Evolutionary conservation across 1,140 invertebrate species (phyloP).

Genomic region (Ceratosolen solmsi): DNA sequence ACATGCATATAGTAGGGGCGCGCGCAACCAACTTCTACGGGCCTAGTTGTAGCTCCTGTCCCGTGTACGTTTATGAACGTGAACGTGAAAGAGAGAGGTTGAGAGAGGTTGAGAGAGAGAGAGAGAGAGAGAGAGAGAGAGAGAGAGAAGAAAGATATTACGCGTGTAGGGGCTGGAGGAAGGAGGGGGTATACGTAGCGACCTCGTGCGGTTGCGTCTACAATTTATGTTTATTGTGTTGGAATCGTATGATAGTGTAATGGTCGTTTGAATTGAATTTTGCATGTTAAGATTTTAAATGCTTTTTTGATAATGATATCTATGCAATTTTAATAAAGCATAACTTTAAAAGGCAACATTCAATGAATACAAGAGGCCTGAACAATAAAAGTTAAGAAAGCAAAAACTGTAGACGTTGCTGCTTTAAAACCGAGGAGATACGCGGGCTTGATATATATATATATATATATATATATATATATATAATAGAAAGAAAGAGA

Average conservation of each 20-base stretch:
- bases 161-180: neutral
- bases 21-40: neutral
- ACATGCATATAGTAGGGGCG: neutral
- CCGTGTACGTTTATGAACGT: neutral
- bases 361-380: too few species aligned
- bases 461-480: neutral
- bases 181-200: neutral
- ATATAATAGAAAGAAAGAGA: neutral
- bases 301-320: neutral
- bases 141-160: neutral
- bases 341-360: too few species aligned
- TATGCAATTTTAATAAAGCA: neutral
- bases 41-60: neutral
- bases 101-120: slow-evolving; percentile 8
- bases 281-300: neutral
- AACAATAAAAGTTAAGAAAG: too few species aligned
- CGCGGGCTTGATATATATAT: neutral
- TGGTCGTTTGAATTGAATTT: neutral
- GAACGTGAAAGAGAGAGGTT: neutral
- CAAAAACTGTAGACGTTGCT: neutral
- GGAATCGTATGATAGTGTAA: neutral
- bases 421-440: neutral
- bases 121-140: neutral
- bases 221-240: slow-evolving; percentile 11
- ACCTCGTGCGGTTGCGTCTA: neutral